Conservation (phyloP, 2,113 vertebrate species). For the Leucoraja erinaceus region DNA sequence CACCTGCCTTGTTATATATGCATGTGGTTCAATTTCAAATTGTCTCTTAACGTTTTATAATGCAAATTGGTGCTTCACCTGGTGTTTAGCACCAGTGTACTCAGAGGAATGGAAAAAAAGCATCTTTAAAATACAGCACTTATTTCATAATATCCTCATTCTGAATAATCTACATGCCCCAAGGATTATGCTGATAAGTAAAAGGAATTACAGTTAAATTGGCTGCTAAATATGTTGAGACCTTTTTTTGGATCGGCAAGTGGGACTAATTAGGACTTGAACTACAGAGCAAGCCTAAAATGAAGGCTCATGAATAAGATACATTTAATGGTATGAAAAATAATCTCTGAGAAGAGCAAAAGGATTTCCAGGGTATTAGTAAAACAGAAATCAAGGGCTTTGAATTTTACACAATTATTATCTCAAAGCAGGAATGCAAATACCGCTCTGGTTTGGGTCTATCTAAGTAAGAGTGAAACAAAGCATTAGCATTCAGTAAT, state of each 20-base stretch:
- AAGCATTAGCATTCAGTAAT: background rate
- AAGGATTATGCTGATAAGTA: constrained; percentile 8
- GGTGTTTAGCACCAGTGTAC: no score
- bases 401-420: background rate
- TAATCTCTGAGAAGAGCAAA: background rate
- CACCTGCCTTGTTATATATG: no score
- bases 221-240: constrained; percentile 29
- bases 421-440: background rate
- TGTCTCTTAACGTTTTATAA: no score
- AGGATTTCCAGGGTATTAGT: background rate
- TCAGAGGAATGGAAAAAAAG: background rate
- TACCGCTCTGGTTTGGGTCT: background rate
- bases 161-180: background rate
- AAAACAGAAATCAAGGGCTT: background rate
- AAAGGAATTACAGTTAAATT: background rate
- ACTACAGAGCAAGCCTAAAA: background rate
- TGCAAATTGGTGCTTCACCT: no score
- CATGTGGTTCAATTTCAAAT: no score
- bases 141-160: background rate
- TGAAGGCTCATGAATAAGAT: constrained; percentile 11
- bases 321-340: background rate
- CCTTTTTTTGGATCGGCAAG: constrained; percentile 10
- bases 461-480: no score
- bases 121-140: background rate
- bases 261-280: constrained; percentile 8